phyloP scores from a whole-genome alignment of 1,140 invertebrate genomes.

The Antheraea pernyi region DNA sequence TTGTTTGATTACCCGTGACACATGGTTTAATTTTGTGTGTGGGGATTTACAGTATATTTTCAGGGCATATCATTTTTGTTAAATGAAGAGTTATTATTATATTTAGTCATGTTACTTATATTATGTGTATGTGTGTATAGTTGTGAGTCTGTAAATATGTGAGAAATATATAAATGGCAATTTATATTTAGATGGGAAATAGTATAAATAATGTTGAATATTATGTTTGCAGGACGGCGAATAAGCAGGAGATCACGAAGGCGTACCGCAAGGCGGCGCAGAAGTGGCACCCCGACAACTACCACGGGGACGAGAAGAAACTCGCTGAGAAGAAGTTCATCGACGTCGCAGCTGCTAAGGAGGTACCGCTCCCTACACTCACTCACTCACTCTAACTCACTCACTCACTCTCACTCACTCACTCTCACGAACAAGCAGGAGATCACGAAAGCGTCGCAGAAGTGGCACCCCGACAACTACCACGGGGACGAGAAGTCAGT shows the following conservation, averaged over 20 bases:
- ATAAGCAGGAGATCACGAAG: constrained; percentile 96
- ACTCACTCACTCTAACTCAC: background rate
- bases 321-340: constrained; percentile 99
- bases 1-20: too few species aligned
- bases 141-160: too few species aligned
- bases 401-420: too few species aligned
- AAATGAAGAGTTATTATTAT: too few species aligned
- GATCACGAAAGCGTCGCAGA: constrained; percentile 97
- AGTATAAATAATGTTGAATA: background rate
- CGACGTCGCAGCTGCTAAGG: constrained; percentile 99
- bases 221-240: constrained; percentile 83
- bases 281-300: constrained; percentile 99
- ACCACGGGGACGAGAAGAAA: constrained; percentile 95
- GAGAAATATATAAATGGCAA: too few species aligned
- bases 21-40: too few species aligned
- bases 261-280: constrained; percentile 98
- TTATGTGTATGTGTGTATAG: too few species aligned
- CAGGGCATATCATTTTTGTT: too few species aligned
- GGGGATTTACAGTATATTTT: too few species aligned
- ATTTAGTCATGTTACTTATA: too few species aligned
- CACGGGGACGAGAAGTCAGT: constrained; percentile 94
- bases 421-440: constrained; percentile 95
- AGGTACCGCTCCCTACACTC: constrained; percentile 80
- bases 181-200: too few species aligned
- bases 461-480: constrained; percentile 99